Evolutionary conservation across 2,888 invertebrate genomes (phyloP), one percentile per base, ranked within the genome.

Genomic region (Agrenia bidenticulata): DNA sequence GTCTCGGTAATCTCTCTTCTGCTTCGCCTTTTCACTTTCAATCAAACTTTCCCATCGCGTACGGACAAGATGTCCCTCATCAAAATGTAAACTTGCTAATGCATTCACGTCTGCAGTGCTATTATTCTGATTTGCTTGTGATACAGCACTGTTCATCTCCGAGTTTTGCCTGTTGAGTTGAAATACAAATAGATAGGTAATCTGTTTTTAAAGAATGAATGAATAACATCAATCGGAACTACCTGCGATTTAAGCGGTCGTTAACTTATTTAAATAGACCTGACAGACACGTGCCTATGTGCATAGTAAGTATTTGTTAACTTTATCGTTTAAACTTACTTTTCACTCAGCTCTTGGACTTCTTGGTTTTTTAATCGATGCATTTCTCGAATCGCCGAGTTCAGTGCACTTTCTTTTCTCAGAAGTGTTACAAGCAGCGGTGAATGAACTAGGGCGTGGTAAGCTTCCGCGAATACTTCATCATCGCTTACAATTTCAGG

Each of bases 81-180:
- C 89, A 77, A 91, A 90, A 66, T 82, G 81, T 72, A 85, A 84
- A 0, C 87, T 87, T 0, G 93, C 89, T 70, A 95, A 83, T 73
- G 87, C 86, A 79, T 94, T 95, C 60, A 96, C 93, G 77, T 94
- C 85, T 65, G 86, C 86, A 79, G 93, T 92, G 0, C 90, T 92
- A 50, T 88, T 89, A 5, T 86, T 86, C 45, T 85, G 82, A 78
- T 92, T 90, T 55, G 94, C 82, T 60, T 88, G 85, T 72, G 89
- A 88, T 51, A 95, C 86, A 60, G 92, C 91, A 45, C 87, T 84
- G 74, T 91, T 89, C 93, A 95, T 94, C 83, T 95, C 95, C 77
- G 88, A 85, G 45, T 89, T 89, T 83, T 94, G 93, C 60, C 89
- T 89, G 75, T 5, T 78, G 78, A 58, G 19, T 17, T 45, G 42